Evolutionary conservation across 2,888 invertebrate species (phyloP).

Genomic region (Drosophila nigricruria): DNA sequence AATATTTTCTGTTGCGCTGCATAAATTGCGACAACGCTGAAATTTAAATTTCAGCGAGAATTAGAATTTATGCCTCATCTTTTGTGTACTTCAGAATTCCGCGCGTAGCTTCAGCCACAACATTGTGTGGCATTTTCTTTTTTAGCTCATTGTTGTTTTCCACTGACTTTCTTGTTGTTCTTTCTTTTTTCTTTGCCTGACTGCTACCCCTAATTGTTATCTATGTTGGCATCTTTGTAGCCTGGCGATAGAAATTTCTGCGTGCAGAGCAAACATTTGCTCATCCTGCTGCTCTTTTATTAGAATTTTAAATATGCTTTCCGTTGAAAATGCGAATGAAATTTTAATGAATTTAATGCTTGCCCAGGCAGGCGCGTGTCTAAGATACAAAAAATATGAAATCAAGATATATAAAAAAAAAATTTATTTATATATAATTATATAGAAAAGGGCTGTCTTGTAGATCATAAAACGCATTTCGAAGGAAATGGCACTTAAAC

Average conservation of each 20-base stretch:
- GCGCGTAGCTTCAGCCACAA: constrained; percentile 16
- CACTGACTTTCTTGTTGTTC: constrained; percentile 2
- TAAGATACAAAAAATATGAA: constrained; percentile 4
- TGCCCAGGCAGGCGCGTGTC: constrained; percentile 19
- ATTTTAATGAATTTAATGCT: constrained; percentile 78
- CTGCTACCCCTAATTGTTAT: constrained; percentile 68
- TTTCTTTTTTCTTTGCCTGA: constrained; percentile 1
- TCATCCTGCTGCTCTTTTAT: constrained; percentile 47
- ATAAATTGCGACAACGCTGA: constrained; percentile 44
- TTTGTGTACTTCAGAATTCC: constrained; percentile 30
- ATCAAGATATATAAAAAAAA: neutral
- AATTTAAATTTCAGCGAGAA: constrained; percentile 56
- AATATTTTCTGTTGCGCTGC: constrained; percentile 56
- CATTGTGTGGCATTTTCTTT: constrained; percentile 38
- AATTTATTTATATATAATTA: neutral
- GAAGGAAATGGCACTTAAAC: constrained; percentile 13
- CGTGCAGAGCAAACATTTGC: constrained; percentile 58
- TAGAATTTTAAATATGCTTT: constrained; percentile 73
- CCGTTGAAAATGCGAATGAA: constrained; percentile 62
- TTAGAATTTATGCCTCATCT: constrained; percentile 65
- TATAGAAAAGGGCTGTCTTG: constrained; percentile 31
- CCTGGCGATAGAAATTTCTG: constrained; percentile 39
- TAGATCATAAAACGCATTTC: constrained; percentile 7
- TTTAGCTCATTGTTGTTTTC: constrained; percentile 21
- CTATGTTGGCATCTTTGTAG: constrained; percentile 65